Evolutionary conservation across 2,797 vertebrate species (phyloP).

Genomic region (Acanthopagrus latus): DNA sequence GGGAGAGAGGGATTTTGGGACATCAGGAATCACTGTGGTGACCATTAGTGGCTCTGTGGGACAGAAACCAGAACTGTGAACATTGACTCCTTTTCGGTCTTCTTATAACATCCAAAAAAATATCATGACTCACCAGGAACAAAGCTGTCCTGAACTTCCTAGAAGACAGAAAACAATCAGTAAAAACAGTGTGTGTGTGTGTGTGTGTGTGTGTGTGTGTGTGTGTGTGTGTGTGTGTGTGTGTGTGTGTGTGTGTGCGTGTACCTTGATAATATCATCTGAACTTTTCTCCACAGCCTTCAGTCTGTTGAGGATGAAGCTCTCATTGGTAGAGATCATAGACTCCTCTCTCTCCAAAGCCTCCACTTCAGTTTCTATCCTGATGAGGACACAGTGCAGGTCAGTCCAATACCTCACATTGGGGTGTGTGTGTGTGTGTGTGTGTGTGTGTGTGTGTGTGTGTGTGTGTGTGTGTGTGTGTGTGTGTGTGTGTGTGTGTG

Average conservation of each 20-base stretch:
- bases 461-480: neutral
- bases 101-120: neutral
- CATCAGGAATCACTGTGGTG: slow-evolving; percentile 82
- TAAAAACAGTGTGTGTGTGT: neutral
- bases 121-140: slow-evolving; percentile 47
- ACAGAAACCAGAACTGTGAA: slow-evolving; percentile 1
- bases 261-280: slow-evolving; percentile 90
- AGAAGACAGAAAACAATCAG: slow-evolving; percentile 23
- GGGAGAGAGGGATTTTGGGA: slow-evolving; percentile 81
- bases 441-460: neutral
- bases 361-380: slow-evolving; percentile 89
- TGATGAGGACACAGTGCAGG: slow-evolving; percentile 45
- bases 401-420: neutral
- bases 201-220: neutral
- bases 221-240: slow-evolving; percentile 9
- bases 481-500: neutral
- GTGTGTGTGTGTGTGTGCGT: slow-evolving; percentile 2
- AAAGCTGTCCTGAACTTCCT: slow-evolving; percentile 64
- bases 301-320: slow-evolving; percentile 88
- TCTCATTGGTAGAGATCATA: slow-evolving; percentile 89
- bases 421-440: slow-evolving; percentile 6
- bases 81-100: neutral
- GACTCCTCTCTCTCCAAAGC: slow-evolving; percentile 89
- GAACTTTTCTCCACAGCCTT: slow-evolving; percentile 88
- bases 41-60: slow-evolving; percentile 80